Evolutionary conservation across 2,888 invertebrate genomes (phyloP), one percentile per base, ranked within the genome.

Genomic region (Autographa pulchrina): DNA sequence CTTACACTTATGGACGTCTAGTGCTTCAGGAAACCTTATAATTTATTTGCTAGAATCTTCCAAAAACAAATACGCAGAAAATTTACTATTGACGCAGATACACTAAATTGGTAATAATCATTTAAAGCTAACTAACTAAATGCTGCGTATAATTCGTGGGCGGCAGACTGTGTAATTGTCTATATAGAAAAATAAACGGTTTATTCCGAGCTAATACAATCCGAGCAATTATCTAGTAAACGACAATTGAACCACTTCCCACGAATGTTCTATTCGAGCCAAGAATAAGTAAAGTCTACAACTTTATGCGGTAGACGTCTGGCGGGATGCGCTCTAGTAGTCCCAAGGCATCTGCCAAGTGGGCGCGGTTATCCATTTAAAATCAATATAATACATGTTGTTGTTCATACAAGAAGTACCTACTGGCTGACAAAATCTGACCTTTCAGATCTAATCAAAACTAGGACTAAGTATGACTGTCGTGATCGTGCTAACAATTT

Each of bases 201-300:
- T 87, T 85, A 75, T 72, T 67, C 69, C 69, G 35, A 73, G 73
- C 75, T 78, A 73, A 78, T 71, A 70, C 76, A 86, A 85, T 77
- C 72, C 75, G 73, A 72, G 80, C 86, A 87, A 89, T 91, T 91
- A 91, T 86, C 86, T 78, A 83, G 84, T 87, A 84, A 85, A 88
- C 81, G 84, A 86, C 86, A 87, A 86, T 88, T 85, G 83, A 63
- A 75, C 70, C 70, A 78, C 88, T 83, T 72, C 90, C 90, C 83
- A 90, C 91, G 80, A 78, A 74, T 78, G 81, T 77, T 85, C 83
- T 86, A 84, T 79, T 75, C 68, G 52, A 81, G 62, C 65, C 59
- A 68, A 82, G 81, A 82, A 71, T 77, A 75, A 81, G 71, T 74
- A 73, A 84, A 79, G 79, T 82, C 77, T 81, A 82, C 87, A 79